Evolutionary conservation across 2,113 vertebrate genomes (phyloP), one percentile per base, ranked within the genome.

Genomic region (Aplodontia rufa): DNA sequence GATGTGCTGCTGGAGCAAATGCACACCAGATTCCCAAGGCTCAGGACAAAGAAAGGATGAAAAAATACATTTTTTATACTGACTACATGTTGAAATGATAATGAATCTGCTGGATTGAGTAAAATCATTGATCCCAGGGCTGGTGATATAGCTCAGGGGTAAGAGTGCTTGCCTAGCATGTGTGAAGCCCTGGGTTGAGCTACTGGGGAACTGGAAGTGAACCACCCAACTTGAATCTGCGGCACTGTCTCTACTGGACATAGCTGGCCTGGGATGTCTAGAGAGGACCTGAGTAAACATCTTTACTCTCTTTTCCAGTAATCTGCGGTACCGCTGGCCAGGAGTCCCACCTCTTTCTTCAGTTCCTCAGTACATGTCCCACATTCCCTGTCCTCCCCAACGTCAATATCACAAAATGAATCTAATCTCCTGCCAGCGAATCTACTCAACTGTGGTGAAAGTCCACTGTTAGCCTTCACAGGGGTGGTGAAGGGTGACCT

Each of bases 201-300:
- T 55, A 55, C 49, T 49, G 60, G 66, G n/a, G 83, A 49, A 86
- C 8, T 28, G 62, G 42, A 49, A 87, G 75, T 6, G 7, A 51
- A 28, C 11, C 20, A 1, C 5, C 1, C 13, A 30, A 58, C 51
- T 58, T 58, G 71, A 32, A 11, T 47, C 1, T n/a, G 62, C 9
- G 49, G 30, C 35, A 89, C 58, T 22, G 19, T 62, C 53, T 26
- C 37, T 47, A 37, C 1, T 30, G 28, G 81, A 11, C 16, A 51
- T 20, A 3, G 0, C 69, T 14, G 47, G 40, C 6, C 74, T 28
- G 35, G 49, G 55, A 2, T 6, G 11, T 16, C 16, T 0, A 19
- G 40, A 53, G 26, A 42, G 62, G 14, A 42, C 24, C 1, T 0
- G 9, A 55, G 42, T 14, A 51, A 68, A 53, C 0, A 26, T 28